These are phyloP conservation scores for Timema podura DNA, from an alignment of 2,888 invertebrate genomes.

Conservation along the genomic window DNA sequence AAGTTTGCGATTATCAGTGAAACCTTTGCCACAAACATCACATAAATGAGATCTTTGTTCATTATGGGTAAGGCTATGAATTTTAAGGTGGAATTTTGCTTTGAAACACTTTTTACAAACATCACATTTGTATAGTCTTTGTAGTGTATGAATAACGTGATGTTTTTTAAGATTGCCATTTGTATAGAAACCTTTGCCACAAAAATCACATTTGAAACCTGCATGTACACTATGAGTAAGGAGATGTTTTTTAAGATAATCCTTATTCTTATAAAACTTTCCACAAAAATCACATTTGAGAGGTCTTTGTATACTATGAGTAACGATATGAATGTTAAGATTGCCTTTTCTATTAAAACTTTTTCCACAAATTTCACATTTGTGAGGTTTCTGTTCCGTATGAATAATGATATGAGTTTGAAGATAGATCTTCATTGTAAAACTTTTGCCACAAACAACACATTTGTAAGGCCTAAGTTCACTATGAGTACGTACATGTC, in stretches of 20 bases:
- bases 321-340: background rate
- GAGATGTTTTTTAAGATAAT: background rate
- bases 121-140: slow-evolving; percentile 13
- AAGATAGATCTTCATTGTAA: background rate
- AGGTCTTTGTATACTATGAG: background rate
- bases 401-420: background rate
- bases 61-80: background rate
- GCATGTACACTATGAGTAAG: background rate
- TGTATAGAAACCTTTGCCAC: background rate
- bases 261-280: background rate
- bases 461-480: background rate
- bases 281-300: background rate
- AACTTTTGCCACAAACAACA: slow-evolving; percentile 8
- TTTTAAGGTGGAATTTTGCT: background rate
- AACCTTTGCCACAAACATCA: slow-evolving; percentile 8
- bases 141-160: background rate
- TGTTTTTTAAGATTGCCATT: background rate
- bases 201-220: background rate
- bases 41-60: background rate
- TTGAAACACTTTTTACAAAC: background rate
- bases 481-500: slow-evolving; percentile 2
- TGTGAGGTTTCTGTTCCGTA: background rate
- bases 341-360: no score
- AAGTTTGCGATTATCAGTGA: background rate
- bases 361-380: no score